These are phyloP conservation scores for Ceramica pisi DNA, from an alignment of 2,888 invertebrate species.

Conservation along the genomic window DNA sequence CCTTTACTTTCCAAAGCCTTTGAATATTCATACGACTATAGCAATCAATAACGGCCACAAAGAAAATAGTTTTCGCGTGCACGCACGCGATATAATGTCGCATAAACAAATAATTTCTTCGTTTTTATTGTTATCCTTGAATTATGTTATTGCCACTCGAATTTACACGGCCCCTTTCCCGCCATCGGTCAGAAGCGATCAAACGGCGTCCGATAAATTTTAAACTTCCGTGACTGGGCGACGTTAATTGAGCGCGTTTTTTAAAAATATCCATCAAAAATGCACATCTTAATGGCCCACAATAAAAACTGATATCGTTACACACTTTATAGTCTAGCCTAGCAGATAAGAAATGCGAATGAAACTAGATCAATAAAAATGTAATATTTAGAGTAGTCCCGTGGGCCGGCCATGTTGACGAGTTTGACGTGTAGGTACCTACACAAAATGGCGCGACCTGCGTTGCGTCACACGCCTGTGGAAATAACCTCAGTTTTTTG, in stretches of 20 bases:
- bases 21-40: conserved; percentile 90
- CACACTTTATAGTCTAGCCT: conserved; percentile 75
- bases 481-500: conserved; percentile 82
- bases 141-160: conserved; percentile 80
- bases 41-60: conserved; percentile 90
- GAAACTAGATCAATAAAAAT: conserved; percentile 77
- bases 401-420: conserved; percentile 73
- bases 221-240: conserved; percentile 87
- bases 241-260: conserved; percentile 86
- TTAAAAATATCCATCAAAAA: conserved; percentile 86
- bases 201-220: conserved; percentile 83
- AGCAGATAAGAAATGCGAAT: conserved; percentile 74
- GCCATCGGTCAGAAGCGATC: conserved; percentile 77
- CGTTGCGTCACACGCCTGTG: conserved; percentile 70
- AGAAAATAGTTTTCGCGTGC: conserved; percentile 90
- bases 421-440: conserved; percentile 66
- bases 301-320: conserved; percentile 83
- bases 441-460: conserved; percentile 79
- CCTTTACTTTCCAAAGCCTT: conserved; percentile 87
- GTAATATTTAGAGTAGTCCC: conserved; percentile 63
- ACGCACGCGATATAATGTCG: conserved; percentile 89
- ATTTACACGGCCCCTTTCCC: conserved; percentile 74
- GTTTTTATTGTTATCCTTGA: conserved; percentile 86
- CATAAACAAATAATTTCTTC: conserved; percentile 90
- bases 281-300: conserved; percentile 86